Percentiles rank a stretch among this genome's conserved stretches.
Evolutionary conservation across 2,113 vertebrate genomes (phyloP).

Genomic region (Grantiella picta): DNA sequence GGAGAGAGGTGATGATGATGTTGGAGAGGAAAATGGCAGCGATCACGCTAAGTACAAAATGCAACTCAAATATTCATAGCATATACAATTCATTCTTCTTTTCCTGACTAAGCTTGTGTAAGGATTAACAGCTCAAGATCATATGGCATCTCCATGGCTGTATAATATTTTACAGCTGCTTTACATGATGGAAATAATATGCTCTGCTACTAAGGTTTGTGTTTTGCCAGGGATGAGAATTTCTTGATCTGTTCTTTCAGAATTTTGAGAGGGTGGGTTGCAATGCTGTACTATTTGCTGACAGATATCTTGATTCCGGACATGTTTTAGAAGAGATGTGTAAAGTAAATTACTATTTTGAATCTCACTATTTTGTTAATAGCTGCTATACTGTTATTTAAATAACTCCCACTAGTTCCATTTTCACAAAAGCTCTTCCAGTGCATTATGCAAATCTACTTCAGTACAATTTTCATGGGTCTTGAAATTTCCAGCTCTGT

Average conservation of each 20-base stretch:
- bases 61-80: neutral
- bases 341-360: slow-evolving; percentile 64
- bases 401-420: slow-evolving; percentile 54
- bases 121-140: neutral
- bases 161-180: neutral
- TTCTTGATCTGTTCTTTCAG: slow-evolving; percentile 4
- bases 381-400: slow-evolving; percentile 50
- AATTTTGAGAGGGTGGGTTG: slow-evolving; percentile 23
- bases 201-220: neutral
- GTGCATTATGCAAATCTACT: slow-evolving; percentile 33
- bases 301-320: slow-evolving; percentile 38
- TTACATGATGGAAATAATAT: neutral
- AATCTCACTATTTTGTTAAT: slow-evolving; percentile 56
- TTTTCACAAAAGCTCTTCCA: slow-evolving; percentile 56
- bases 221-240: slow-evolving; percentile 34
- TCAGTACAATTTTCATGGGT: slow-evolving; percentile 32
- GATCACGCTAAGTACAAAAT: neutral
- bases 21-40: neutral
- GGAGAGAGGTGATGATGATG: neutral
- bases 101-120: neutral
- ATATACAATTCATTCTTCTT: neutral
- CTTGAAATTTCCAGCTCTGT: slow-evolving; percentile 42
- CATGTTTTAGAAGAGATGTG: slow-evolving; percentile 31
- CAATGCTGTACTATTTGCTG: slow-evolving; percentile 41
- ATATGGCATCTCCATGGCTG: neutral